Evolutionary conservation across 2,113 vertebrate genomes (phyloP).

Genomic region (Epinephelus cyanopodus): DNA sequence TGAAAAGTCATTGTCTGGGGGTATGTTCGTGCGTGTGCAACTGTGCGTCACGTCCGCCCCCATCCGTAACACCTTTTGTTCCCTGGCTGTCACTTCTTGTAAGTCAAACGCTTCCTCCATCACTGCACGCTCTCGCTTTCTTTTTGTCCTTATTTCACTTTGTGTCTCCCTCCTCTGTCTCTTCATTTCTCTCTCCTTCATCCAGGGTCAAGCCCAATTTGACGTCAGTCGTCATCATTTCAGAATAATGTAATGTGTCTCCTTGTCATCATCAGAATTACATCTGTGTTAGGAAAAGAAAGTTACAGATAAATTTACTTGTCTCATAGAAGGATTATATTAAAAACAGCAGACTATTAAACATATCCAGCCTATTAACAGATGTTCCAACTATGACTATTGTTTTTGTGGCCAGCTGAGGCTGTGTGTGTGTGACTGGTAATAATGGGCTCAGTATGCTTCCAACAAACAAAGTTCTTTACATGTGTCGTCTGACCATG

Average conservation of each 20-base stretch:
- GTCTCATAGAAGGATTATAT: not conserved
- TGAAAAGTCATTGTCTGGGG: constrained; percentile 19
- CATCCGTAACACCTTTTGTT: constrained; percentile 29
- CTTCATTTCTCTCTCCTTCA: not conserved
- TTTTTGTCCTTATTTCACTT: not conserved
- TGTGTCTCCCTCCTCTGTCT: not conserved
- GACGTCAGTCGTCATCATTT: not conserved
- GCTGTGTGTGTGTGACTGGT: not conserved
- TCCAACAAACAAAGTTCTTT: not conserved
- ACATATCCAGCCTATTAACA: not conserved
- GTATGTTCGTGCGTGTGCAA: not conserved
- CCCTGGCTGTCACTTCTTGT: constrained; percentile 16
- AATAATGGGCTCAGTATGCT: not conserved
- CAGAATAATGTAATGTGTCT: not conserved
- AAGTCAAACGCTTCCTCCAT: constrained; percentile 27
- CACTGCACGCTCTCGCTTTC: not conserved
- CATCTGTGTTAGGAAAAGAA: not conserved
- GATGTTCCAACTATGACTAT: not conserved
- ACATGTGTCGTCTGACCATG: not conserved
- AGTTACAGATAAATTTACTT: not conserved
- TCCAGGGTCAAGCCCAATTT: not conserved
- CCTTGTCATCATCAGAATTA: not conserved
- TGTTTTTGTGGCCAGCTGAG: not conserved
- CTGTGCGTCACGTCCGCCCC: constrained; percentile 16
- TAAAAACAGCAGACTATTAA: not conserved